phyloP scores from a whole-genome alignment of 2,797 vertebrate genomes.

The Anabacerthia variegaticeps region DNA sequence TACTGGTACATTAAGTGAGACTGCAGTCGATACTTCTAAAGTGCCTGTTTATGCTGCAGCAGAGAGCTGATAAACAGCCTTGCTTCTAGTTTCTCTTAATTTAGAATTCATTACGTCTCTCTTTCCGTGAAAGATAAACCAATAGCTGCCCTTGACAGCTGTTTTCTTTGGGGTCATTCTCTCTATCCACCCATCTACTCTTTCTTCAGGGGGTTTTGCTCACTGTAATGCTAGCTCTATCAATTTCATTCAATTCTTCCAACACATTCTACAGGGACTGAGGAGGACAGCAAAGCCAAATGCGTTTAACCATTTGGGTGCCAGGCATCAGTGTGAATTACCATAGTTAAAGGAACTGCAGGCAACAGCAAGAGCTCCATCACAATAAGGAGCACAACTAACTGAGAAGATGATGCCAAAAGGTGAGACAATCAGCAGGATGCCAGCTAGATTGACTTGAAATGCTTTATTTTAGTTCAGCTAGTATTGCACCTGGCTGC shows the following conservation, averaged over 20 bases:
- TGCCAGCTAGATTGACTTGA: constrained; percentile 2
- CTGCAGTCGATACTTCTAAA: constrained; percentile 1
- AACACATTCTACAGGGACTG: constrained; percentile 78
- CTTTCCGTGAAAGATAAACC: constrained; percentile 80
- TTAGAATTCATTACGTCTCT: constrained; percentile 77
- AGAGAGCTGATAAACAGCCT: constrained; percentile 23
- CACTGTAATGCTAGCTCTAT: constrained; percentile 84
- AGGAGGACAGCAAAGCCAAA: constrained; percentile 59
- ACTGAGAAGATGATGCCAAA: background rate
- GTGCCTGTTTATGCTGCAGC: constrained; percentile 23
- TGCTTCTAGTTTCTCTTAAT: constrained; percentile 70
- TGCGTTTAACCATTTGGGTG: constrained; percentile 67
- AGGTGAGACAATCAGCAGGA: background rate
- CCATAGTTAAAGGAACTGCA: background rate
- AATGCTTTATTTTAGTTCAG: background rate
- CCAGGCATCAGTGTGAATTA: background rate
- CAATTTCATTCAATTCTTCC: constrained; percentile 83
- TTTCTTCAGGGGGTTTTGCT: constrained; percentile 83
- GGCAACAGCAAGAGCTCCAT: background rate
- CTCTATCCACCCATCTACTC: constrained; percentile 76
- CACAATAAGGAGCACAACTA: background rate
- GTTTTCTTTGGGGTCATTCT: constrained; percentile 78
- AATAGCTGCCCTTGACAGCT: constrained; percentile 81
- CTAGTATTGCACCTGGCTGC: background rate
- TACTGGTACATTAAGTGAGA: constrained; percentile 34